Conservation (phyloP, 2,797 vertebrate genomes). For the Pteronotus mesoamericanus region DNA sequence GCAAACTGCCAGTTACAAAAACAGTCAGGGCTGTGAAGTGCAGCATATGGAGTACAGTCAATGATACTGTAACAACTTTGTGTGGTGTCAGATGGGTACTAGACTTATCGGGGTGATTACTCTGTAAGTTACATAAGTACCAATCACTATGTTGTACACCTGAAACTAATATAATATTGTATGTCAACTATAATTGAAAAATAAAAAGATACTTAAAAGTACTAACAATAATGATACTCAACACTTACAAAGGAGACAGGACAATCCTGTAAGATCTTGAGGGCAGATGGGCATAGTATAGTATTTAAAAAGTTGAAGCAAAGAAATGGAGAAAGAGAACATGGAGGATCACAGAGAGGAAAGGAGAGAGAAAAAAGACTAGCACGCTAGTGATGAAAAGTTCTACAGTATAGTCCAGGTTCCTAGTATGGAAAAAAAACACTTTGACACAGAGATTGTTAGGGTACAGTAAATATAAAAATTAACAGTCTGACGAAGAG, state of each 20-base stretch:
- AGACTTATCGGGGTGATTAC: neutral
- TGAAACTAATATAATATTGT: neutral
- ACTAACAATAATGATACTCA: conserved; percentile 52
- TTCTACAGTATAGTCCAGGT: neutral
- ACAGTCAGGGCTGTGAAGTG: neutral
- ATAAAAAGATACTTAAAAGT: neutral
- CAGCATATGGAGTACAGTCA: neutral
- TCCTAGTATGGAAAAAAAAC: neutral
- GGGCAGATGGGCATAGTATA: neutral
- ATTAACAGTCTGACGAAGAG: neutral
- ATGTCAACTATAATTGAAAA: neutral
- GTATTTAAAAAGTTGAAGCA: neutral
- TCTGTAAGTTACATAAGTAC: neutral
- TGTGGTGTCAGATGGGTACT: neutral
- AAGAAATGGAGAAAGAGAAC: neutral
- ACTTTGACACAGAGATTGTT: neutral
- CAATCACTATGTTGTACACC: too few species aligned
- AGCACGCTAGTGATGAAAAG: neutral
- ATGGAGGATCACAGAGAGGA: neutral
- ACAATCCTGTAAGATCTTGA: conserved; percentile 31
- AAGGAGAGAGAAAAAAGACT: neutral
- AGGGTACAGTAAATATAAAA: neutral
- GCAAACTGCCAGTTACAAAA: neutral
- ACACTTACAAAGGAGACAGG: conserved; percentile 51
- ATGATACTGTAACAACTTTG: neutral